Evolutionary conservation across 2,888 invertebrate species (phyloP).

Genomic region (Pandemis corylana): DNA sequence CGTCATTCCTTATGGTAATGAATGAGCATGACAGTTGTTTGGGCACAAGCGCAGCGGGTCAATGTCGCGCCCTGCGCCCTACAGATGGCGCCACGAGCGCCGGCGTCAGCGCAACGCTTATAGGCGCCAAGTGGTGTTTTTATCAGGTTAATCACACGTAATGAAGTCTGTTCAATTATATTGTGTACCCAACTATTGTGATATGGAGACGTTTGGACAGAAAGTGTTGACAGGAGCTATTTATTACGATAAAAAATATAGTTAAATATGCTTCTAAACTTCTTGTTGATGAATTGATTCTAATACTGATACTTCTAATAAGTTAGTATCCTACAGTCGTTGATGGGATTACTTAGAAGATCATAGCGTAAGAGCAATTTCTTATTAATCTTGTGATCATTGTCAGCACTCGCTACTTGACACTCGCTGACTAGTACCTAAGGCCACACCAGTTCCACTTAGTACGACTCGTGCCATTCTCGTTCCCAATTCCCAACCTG

Average conservation of each 20-base stretch:
- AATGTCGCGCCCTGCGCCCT: constrained; percentile 59
- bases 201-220: background rate
- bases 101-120: constrained; percentile 45
- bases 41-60: constrained; percentile 45
- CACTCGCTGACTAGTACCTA: constrained; percentile 59
- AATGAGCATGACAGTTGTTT: constrained; percentile 32
- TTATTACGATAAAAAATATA: background rate
- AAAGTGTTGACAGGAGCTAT: background rate
- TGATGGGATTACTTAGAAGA: constrained; percentile 13
- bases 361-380: constrained; percentile 66
- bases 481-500: background rate
- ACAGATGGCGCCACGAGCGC: constrained; percentile 50
- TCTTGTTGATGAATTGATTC: background rate
- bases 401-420: constrained; percentile 75
- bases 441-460: constrained; percentile 60
- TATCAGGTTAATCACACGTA: constrained; percentile 41
- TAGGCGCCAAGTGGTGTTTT: constrained; percentile 18
- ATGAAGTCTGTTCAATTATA: constrained; percentile 52
- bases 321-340: background rate
- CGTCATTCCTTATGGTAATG: constrained; percentile 38
- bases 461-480: constrained; percentile 11
- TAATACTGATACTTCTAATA: background rate
- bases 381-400: constrained; percentile 66
- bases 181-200: constrained; percentile 47
- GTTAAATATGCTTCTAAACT: background rate